Percentiles rank a stretch among this genome's conserved stretches.
These are phyloP conservation scores for Drosophila pseudotakahashii DNA, from an alignment of 2,888 invertebrate species.

Conservation along the genomic window DNA sequence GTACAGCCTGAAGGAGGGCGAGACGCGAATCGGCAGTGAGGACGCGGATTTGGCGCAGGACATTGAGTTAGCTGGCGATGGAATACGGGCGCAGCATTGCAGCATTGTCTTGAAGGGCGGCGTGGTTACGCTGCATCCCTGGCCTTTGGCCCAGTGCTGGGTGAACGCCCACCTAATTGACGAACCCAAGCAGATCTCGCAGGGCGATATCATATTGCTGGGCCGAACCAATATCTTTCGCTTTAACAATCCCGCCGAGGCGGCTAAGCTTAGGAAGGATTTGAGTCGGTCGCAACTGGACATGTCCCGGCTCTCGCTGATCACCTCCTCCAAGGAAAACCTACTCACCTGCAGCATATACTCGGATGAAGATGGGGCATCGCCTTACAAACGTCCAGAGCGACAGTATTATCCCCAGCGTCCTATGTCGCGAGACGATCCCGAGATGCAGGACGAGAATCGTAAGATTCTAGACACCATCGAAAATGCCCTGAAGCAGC, in stretches of 20 bases:
- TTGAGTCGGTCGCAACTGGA: conserved; percentile 88
- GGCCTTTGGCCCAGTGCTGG: conserved; percentile 91
- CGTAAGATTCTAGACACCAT: conserved; percentile 88
- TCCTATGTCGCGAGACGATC: conserved; percentile 85
- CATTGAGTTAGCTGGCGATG: conserved; percentile 91
- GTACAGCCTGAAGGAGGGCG: conserved; percentile 95
- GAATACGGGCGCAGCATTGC: conserved; percentile 92
- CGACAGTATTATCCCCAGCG: conserved; percentile 83
- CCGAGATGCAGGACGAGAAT: conserved; percentile 87
- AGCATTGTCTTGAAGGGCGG: conserved; percentile 89
- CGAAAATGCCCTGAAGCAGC: conserved; percentile 89
- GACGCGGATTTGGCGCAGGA: conserved; percentile 88
- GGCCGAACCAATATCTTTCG: conserved; percentile 93
- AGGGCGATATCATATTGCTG: conserved; percentile 91
- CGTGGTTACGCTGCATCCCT: conserved; percentile 90
- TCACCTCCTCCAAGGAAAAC: conserved; percentile 90
- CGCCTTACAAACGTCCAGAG: conserved; percentile 80
- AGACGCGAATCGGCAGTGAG: conserved; percentile 93
- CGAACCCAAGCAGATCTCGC: conserved; percentile 91
- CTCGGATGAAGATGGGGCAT: conserved; percentile 81
- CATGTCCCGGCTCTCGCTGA: conserved; percentile 91
- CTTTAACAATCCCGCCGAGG: conserved; percentile 95
- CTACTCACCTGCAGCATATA: conserved; percentile 85
- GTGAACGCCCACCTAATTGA: conserved; percentile 92
- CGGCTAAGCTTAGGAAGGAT: conserved; percentile 92